Evolutionary conservation across 1,140 invertebrate species (phyloP), one percentile per base, ranked within the genome.

Genomic region (Sarcophaga bullata): DNA sequence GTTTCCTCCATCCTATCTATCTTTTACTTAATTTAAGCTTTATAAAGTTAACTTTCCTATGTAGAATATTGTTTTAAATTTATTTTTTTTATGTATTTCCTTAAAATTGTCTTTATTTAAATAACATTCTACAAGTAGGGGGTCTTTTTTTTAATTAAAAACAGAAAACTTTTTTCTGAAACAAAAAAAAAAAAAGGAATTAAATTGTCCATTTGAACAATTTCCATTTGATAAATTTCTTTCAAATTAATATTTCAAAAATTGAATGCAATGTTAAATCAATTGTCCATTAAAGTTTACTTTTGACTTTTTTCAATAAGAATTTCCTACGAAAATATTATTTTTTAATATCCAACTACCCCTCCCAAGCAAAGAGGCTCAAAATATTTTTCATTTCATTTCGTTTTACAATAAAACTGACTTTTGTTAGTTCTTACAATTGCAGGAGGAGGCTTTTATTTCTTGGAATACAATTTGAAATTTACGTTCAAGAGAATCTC

Each of bases 291-390:
- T 58, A 58, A n/a, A n/a, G 54, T 58, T 15, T 58, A 4, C n/a
- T n/a, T 37, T 37, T 37, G 4, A 37, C 3, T 15, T 58, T 58
- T 58, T 58, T 58, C 54, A n/a, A n/a, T 7, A 13, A 58, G 54
- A 58, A 58, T 58, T 58, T 58, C 13, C 15, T n/a, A 37, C 54
- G n/a, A n/a, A 58, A 58, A 58, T n/a, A 58, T 58, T 58, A 58
- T 58, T 58, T 58, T 58, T 15, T 58, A 58, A 58, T 13, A 15
- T 58, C 54, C 54, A n/a, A n/a, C n/a, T n/a, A n/a, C n/a, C n/a
- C n/a, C n/a, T n/a, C 52, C 13, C 10, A 58, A 58, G 54, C 54
- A 58, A 58, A 1, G 4, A 37, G 25, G 4, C 1, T 2, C 1
- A 37, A 37, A 37, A 37, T 1, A 37, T 2, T 37, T 37, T 37